Conservation (phyloP, 30 jellyfish, hydroid and myxozoan genomes). For the Pseudorhiza aurosa region DNA sequence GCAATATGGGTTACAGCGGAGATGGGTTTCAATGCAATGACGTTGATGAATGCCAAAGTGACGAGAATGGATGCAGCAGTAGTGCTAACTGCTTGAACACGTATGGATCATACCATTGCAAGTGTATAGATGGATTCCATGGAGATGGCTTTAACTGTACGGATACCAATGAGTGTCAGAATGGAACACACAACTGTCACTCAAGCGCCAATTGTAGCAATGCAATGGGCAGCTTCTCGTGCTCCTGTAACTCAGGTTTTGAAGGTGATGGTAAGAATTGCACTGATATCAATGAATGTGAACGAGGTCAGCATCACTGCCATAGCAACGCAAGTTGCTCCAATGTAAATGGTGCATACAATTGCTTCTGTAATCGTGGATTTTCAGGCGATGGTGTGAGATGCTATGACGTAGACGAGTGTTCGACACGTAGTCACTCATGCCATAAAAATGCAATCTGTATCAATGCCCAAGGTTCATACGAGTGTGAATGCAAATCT, state of each 20-base stretch:
- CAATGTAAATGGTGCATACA: slow-evolving; percentile 43
- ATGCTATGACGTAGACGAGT: slow-evolving; percentile 61
- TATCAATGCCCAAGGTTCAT: slow-evolving; percentile 42
- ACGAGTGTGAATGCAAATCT: slow-evolving; percentile 9
- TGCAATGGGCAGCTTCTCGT: slow-evolving; percentile 24
- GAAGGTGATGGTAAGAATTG: slow-evolving; percentile 61
- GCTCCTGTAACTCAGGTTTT: slow-evolving; percentile 51
- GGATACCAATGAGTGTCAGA: slow-evolving; percentile 57
- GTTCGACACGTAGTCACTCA: slow-evolving; percentile 10
- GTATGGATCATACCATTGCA: slow-evolving; percentile 24
- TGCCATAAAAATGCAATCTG: slow-evolving; percentile 57
- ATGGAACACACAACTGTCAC: slow-evolving; percentile 31
- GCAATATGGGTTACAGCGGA: slow-evolving; percentile 73
- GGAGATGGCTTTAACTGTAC: slow-evolving; percentile 77
- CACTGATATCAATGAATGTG: slow-evolving; percentile 63
- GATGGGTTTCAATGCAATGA: slow-evolving; percentile 60
- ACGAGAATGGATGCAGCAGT: neutral
- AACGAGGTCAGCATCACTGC: slow-evolving; percentile 6
- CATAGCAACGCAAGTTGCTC: slow-evolving; percentile 39
- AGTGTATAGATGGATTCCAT: slow-evolving; percentile 40
- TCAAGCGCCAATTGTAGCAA: slow-evolving; percentile 39
- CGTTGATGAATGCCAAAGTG: slow-evolving; percentile 13
- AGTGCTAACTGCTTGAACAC: slow-evolving; percentile 36
- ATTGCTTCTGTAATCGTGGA: slow-evolving; percentile 52
- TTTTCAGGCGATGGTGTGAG: slow-evolving; percentile 45